Evolutionary conservation across 2,113 vertebrate species (phyloP).

Genomic region (Neolamprologus brichardi): DNA sequence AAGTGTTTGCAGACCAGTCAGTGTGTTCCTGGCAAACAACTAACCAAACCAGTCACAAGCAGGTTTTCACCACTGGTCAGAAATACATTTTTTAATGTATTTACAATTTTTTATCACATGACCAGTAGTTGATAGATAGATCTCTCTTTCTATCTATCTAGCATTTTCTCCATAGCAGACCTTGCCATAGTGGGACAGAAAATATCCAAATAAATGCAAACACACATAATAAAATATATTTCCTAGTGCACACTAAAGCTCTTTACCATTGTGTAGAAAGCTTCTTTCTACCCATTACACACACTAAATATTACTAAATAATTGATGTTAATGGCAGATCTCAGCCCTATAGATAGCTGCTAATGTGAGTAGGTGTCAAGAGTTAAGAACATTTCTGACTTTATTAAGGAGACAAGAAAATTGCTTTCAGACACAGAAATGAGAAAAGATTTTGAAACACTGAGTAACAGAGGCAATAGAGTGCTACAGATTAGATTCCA

Average conservation of each 20-base stretch:
- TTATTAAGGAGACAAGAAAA: not conserved
- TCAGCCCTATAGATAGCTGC: not conserved
- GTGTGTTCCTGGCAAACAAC: not conserved
- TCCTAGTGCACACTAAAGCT: not conserved
- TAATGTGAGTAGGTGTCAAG: constrained; percentile 11
- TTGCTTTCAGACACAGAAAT: not conserved
- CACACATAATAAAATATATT: not conserved
- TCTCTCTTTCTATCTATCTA: not conserved
- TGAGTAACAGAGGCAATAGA: not conserved
- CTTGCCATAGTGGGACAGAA: not conserved
- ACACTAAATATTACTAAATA: not conserved
- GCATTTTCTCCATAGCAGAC: not conserved
- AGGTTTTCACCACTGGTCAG: not conserved
- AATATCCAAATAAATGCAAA: not conserved
- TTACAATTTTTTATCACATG: not conserved
- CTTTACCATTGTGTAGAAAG: not conserved
- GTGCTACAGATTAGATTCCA: not conserved
- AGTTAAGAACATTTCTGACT: not conserved
- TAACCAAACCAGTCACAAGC: not conserved
- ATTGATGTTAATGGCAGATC: not conserved
- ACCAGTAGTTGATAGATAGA: not conserved
- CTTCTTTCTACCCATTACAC: not conserved
- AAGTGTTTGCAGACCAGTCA: not conserved
- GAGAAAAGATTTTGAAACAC: not conserved
- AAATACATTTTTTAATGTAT: not conserved